phyloP scores from a whole-genome alignment of 2,797 vertebrate species.

The Scyliorhinus canicula region DNA sequence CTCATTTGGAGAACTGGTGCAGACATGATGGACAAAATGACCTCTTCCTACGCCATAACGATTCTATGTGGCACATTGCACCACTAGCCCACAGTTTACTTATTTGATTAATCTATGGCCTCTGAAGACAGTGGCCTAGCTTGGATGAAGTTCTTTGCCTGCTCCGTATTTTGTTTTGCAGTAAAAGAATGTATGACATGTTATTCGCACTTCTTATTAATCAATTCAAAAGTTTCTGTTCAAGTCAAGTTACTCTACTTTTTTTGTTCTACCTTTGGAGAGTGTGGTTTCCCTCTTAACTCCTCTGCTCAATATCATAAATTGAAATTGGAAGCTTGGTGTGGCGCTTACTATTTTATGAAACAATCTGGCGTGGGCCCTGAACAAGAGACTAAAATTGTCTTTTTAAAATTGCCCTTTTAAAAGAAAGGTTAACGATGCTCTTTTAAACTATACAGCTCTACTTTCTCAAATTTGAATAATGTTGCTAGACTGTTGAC shows the following conservation, averaged over 20 bases:
- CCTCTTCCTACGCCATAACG: too few species aligned
- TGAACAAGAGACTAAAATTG: background rate
- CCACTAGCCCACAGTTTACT: background rate
- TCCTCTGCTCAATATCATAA: background rate
- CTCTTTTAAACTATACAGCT: background rate
- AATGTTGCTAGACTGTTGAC: background rate
- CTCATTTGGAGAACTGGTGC: too few species aligned
- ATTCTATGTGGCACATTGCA: background rate
- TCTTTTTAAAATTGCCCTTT: background rate
- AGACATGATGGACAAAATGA: too few species aligned
- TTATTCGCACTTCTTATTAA: background rate
- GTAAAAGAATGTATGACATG: background rate
- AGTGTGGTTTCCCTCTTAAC: background rate
- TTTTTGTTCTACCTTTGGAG: background rate
- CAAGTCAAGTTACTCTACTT: rapidly evolving
- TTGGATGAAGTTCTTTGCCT: background rate
- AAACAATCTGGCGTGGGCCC: background rate
- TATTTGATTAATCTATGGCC: background rate
- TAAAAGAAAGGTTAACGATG: background rate
- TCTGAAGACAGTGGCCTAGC: background rate
- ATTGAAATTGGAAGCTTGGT: background rate
- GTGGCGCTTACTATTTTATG: background rate
- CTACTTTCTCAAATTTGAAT: background rate
- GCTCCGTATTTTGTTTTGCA: background rate
- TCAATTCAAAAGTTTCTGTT: background rate